Evolutionary conservation across 2,797 vertebrate species (phyloP).

Genomic region (Buceros bicornis): DNA sequence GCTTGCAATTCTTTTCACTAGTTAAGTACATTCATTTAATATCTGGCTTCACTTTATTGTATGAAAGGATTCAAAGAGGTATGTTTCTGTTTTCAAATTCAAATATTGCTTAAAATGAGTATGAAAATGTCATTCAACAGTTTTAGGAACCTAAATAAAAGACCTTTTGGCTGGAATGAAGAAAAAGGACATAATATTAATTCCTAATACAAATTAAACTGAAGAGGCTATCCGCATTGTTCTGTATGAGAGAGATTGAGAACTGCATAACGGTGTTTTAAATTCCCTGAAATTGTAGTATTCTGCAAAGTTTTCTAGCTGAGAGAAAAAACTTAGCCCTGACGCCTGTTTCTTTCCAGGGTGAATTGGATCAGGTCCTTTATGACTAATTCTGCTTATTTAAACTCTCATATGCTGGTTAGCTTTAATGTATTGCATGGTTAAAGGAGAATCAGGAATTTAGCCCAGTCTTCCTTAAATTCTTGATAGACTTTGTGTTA

Average conservation of each 20-base stretch:
- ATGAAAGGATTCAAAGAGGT: background rate
- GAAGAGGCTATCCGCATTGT: background rate
- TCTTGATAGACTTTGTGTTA: background rate
- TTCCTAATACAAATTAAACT: background rate
- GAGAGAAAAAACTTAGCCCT: background rate
- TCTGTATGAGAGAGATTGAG: background rate
- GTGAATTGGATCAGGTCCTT: background rate
- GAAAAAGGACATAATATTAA: background rate
- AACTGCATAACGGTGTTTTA: background rate
- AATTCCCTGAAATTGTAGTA: background rate
- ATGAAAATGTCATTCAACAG: background rate
- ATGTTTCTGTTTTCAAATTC: constrained; percentile 3
- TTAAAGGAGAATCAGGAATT: background rate
- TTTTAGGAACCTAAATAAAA: background rate
- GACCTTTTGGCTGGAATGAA: background rate
- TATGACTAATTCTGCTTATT: background rate
- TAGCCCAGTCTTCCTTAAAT: background rate
- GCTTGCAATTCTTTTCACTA: background rate
- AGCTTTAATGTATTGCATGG: background rate
- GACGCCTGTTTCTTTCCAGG: background rate
- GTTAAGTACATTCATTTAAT: background rate
- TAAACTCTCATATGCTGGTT: background rate
- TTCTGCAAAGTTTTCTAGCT: background rate
- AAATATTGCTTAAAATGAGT: background rate
- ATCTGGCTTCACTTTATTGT: background rate